Evolutionary conservation across 2,113 vertebrate species (phyloP), one percentile per base, ranked within the genome.

Genomic region (Ptyas mucosa): DNA sequence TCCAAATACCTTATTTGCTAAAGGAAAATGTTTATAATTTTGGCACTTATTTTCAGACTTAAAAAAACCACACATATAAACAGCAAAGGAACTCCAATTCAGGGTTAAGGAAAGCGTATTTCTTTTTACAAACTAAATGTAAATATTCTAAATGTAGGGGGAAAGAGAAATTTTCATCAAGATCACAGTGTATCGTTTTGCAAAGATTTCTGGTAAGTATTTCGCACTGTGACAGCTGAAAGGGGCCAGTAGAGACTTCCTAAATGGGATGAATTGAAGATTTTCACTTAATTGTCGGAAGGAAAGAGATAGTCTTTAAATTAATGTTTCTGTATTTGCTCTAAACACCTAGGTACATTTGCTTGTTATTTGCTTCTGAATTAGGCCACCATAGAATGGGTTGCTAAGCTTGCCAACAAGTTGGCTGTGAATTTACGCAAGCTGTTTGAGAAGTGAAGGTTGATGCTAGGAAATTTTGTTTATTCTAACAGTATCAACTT

Each of bases 381-480:
- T 75, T 57, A 85, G 75, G 8, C 20, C 46, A 64, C n/a, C 51
- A 8, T 24, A 93, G 54, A 1, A 58, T 4, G 18, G 9, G 29
- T 1, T 24, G 43, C 64, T 81, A 69, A 55, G 53, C 90, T 93
- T 90, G 91, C 4, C 26, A 86, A 52, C 15, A 92, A 24, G 23
- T 10, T 0, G 90, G 85, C 87, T 88, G 51, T 61, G 81, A 34
- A 85, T 58, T 88, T 88, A 85, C 53, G 52, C 21, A 49, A 93
- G 43, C 52, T 85, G 91, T 9, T 24, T 75, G 81, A 11, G 58
- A 57, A 93, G 10, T 51, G 14, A 93, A 88, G 61, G 61, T 46
- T 43, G 21, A 93, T 64, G 26, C 89, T 87, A 21, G 15, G 93
- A 92, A 52, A 91, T 94, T 93, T 87, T 54, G 39, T 57, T 23